phyloP scores from a whole-genome alignment of 2,888 invertebrate genomes.

The Drosophila melanocephala region DNA sequence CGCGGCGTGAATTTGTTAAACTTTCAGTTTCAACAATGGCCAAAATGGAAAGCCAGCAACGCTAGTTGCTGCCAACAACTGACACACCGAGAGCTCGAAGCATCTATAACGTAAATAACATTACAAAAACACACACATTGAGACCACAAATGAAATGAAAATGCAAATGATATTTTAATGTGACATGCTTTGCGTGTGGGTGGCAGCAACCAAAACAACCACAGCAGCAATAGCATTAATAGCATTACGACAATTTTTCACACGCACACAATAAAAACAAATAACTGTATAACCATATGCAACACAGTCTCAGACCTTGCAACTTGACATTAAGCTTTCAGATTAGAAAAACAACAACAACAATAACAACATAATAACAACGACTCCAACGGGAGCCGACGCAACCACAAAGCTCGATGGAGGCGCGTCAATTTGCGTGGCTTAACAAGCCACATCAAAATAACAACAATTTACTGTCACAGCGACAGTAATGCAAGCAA shows the following conservation, averaged over 20 bases:
- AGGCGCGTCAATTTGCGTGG: conserved; percentile 26
- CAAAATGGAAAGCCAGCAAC: conserved; percentile 65
- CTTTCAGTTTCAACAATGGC: conserved; percentile 73
- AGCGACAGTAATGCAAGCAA: conserved; percentile 51
- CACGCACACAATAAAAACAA: conserved; percentile 63
- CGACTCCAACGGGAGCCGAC: conserved; percentile 17
- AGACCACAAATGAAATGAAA: conserved; percentile 35
- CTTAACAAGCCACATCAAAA: conserved; percentile 20
- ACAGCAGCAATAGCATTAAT: conserved; percentile 13
- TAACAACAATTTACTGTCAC: conserved; percentile 55
- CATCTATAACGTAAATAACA: conserved; percentile 28
- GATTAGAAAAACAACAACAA: conserved; percentile 36
- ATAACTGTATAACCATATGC: conserved; percentile 40
- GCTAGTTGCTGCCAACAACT: conserved; percentile 51
- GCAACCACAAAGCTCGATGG: conserved; percentile 17
- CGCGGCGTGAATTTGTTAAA: conserved; percentile 54
- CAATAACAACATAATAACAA: conserved; percentile 39
- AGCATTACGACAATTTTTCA: conserved; percentile 48
- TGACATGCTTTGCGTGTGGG: conserved; percentile 39
- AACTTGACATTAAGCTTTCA: conserved; percentile 69
- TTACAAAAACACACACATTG: conserved; percentile 24
- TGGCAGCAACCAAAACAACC: conserved; percentile 17
- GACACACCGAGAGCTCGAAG: conserved; percentile 36
- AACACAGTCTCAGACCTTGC: conserved; percentile 56
- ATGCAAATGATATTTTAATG: conserved; percentile 56